Conservation (phyloP, 2,888 invertebrate genomes). For the Hirtodrosophila alboralis region DNA sequence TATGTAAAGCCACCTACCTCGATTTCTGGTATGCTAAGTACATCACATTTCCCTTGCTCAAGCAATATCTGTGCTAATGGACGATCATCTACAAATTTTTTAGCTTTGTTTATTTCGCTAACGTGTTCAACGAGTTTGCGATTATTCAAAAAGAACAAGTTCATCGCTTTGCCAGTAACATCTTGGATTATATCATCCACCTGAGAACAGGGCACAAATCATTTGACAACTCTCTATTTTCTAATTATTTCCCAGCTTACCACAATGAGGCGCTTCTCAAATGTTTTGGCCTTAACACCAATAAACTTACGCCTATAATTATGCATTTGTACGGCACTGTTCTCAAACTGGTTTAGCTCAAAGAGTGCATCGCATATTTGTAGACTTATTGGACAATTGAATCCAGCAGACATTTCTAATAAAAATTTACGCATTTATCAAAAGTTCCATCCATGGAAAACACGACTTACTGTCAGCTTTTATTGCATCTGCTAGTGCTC, state of each 20-base stretch:
- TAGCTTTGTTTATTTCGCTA: conserved; percentile 54
- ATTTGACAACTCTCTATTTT: too few relatives aligned
- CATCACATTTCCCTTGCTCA: conserved; percentile 78
- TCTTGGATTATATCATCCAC: conserved; percentile 80
- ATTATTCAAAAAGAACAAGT: conserved; percentile 74
- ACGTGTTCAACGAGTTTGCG: conserved; percentile 67
- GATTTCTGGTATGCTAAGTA: conserved; percentile 74
- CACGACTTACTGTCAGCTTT: conserved; percentile 70
- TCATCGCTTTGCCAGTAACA: conserved; percentile 73
- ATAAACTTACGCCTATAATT: conserved; percentile 68
- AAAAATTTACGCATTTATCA: not conserved
- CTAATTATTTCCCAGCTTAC: conserved; percentile 42
- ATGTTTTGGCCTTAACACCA: conserved; percentile 73
- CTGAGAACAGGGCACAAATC: conserved; percentile 40
- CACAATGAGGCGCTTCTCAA: conserved; percentile 68
- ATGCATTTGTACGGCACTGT: conserved; percentile 64
- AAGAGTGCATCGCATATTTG: conserved; percentile 82
- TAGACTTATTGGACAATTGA: conserved; percentile 72
- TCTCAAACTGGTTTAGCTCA: conserved; percentile 80
- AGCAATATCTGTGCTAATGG: conserved; percentile 79
- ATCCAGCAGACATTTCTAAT: conserved; percentile 36
- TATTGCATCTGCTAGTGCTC: conserved; percentile 71
- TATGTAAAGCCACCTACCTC: conserved; percentile 42
- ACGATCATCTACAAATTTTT: conserved; percentile 61
- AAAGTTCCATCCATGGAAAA: too few relatives aligned